A percentile compares a stretch with the other conserved stretches of the same genome.
Evolutionary conservation across 2,113 vertebrate species (phyloP).

Genomic region (Elanoides forficatus): DNA sequence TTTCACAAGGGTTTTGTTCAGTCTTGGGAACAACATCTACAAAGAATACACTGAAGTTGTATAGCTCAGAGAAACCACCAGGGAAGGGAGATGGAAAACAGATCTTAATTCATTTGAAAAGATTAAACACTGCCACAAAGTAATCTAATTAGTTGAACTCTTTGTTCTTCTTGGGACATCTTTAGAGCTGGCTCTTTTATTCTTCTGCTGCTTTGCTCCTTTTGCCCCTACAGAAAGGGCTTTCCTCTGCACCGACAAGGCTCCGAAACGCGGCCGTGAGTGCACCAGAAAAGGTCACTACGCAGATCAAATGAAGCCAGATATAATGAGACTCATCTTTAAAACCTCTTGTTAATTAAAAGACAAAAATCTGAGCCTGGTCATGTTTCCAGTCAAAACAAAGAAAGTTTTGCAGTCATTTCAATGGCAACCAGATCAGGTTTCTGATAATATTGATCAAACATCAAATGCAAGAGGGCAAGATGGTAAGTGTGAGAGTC

Average conservation of each 20-base stretch:
- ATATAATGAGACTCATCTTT: neutral
- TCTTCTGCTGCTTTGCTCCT: neutral
- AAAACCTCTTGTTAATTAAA: slow-evolving; percentile 21
- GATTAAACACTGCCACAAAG: neutral
- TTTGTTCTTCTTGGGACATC: neutral
- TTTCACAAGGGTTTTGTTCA: neutral
- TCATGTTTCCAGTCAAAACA: neutral
- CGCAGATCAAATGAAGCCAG: neutral
- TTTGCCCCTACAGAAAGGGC: neutral
- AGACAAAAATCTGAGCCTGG: neutral
- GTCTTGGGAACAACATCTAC: neutral
- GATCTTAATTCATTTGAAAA: neutral
- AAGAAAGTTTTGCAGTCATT: neutral
- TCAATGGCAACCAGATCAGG: neutral
- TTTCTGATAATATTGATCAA: slow-evolving; percentile 13
- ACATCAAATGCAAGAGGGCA: neutral
- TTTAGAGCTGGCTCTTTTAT: neutral
- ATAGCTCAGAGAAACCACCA: neutral
- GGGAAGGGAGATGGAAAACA: neutral
- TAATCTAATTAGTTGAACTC: neutral
- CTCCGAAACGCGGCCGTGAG: accelerated
- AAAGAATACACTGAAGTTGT: neutral
- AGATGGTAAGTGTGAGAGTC: neutral
- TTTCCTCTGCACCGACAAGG: neutral
- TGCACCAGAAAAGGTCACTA: neutral